Evolutionary conservation across 2,888 invertebrate genomes (phyloP).

Genomic region (Drosophila paracracens): DNA sequence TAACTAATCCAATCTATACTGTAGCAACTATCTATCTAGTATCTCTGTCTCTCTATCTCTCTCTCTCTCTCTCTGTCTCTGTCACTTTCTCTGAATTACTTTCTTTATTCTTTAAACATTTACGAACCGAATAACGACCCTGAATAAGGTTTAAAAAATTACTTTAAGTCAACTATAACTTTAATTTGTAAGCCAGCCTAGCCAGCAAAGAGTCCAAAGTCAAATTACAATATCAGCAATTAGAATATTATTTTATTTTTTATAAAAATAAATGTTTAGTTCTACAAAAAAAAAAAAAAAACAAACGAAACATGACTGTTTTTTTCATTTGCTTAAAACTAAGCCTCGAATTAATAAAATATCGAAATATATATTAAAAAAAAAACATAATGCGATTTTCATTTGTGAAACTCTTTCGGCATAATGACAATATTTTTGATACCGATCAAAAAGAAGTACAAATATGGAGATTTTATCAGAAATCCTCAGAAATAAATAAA

Average conservation of each 20-base stretch:
- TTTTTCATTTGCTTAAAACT: slow-evolving; percentile 39
- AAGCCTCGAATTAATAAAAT: slow-evolving; percentile 46
- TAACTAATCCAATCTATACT: slow-evolving; percentile 26
- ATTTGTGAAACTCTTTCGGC: slow-evolving; percentile 56
- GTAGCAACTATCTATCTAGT: slow-evolving; percentile 22
- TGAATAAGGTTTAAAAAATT: slow-evolving; percentile 77
- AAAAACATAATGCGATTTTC: slow-evolving; percentile 15
- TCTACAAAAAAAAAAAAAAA: slow-evolving; percentile 16
- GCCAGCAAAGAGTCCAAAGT: slow-evolving; percentile 72
- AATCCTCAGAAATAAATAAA: slow-evolving; percentile 13
- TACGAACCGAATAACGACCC: slow-evolving; percentile 71
- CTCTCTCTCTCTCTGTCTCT: slow-evolving; percentile 5
- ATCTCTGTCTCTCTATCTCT: slow-evolving; percentile 6
- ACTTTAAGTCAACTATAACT: slow-evolving; percentile 44
- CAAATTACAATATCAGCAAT: slow-evolving; percentile 49
- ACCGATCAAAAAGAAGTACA: slow-evolving; percentile 71
- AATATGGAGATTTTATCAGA: slow-evolving; percentile 68
- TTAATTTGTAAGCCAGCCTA: slow-evolving; percentile 61
- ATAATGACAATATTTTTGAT: slow-evolving; percentile 77
- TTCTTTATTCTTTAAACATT: slow-evolving; percentile 14
- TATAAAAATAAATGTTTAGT: slow-evolving; percentile 52
- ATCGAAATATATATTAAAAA: slow-evolving; percentile 28
- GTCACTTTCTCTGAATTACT: neutral
- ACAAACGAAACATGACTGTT: slow-evolving; percentile 3
- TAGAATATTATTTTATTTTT: slow-evolving; percentile 47